Evolutionary conservation across 64 coral and sea anemone genomes (phyloP).

Genomic region (Dendronephthya gigantea): DNA sequence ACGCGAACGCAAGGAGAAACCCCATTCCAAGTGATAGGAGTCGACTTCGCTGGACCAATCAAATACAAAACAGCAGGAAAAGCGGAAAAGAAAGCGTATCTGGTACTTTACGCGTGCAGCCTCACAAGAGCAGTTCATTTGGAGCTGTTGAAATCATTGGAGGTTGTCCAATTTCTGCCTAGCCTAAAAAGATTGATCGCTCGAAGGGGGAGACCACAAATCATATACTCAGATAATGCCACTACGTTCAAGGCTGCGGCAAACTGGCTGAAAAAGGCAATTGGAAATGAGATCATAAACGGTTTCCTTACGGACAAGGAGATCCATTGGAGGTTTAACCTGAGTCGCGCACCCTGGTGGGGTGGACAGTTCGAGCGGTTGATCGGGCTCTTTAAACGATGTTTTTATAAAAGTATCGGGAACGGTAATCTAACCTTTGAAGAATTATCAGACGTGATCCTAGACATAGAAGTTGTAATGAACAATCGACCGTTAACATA

Average conservation of each 20-base stretch:
- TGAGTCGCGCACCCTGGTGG: slow-evolving; percentile 16
- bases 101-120: slow-evolving; percentile 38
- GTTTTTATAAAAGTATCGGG: slow-evolving; percentile 29
- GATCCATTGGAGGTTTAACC: slow-evolving; percentile 28
- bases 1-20: slow-evolving; percentile 1
- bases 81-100: slow-evolving; percentile 23
- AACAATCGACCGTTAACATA: not conserved
- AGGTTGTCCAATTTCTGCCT: slow-evolving; percentile 13
- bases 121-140: slow-evolving; percentile 22
- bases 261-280: not conserved
- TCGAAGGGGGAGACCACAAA: not conserved
- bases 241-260: not conserved
- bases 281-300: not conserved
- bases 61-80: not conserved
- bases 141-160: slow-evolving; percentile 26
- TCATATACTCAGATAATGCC: not conserved
- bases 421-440: not conserved
- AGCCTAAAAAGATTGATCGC: slow-evolving; percentile 19
- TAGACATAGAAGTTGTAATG: not conserved
- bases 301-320: not conserved
- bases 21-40: slow-evolving; percentile 24
- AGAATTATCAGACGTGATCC: not conserved
- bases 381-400: slow-evolving; percentile 7
- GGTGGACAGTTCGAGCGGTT: slow-evolving; percentile 23
- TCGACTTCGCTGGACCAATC: slow-evolving; percentile 26